Evolutionary conservation across 2,797 vertebrate genomes (phyloP).

Genomic region (Pampus argenteus): DNA sequence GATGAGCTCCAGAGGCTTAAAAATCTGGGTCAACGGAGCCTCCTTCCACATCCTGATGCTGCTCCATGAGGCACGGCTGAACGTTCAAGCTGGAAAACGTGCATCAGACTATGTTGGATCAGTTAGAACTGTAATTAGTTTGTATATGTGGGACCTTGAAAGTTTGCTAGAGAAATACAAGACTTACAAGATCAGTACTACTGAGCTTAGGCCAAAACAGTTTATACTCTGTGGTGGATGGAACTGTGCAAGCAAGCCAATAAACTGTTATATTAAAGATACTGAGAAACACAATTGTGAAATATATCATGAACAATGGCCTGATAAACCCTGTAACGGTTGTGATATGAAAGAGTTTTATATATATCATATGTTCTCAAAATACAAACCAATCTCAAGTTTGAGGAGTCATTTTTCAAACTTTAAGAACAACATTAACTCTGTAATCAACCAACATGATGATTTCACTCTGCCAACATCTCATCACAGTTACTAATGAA

Average conservation of each 20-base stretch:
- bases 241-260: too few species aligned
- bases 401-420: slow-evolving; percentile 6
- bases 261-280: background rate
- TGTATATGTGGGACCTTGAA: background rate
- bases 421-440: background rate
- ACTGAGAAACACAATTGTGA: background rate
- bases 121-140: accelerated
- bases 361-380: background rate
- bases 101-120: background rate
- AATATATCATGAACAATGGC: too few species aligned
- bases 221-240: too few species aligned
- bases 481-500: too few species aligned
- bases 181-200: too few species aligned
- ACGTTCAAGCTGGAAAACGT: background rate
- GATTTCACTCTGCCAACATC: slow-evolving; percentile 5
- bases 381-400: background rate
- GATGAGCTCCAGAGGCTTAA: slow-evolving; percentile 25
- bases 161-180: background rate
- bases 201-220: too few species aligned
- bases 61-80: slow-evolving; percentile 25
- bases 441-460: background rate
- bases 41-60: slow-evolving; percentile 30
- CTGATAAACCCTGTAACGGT: too few species aligned
- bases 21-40: slow-evolving; percentile 27
- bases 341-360: background rate